phyloP scores from a whole-genome alignment of 2,888 invertebrate genomes.

The Tenthredo amoena region DNA sequence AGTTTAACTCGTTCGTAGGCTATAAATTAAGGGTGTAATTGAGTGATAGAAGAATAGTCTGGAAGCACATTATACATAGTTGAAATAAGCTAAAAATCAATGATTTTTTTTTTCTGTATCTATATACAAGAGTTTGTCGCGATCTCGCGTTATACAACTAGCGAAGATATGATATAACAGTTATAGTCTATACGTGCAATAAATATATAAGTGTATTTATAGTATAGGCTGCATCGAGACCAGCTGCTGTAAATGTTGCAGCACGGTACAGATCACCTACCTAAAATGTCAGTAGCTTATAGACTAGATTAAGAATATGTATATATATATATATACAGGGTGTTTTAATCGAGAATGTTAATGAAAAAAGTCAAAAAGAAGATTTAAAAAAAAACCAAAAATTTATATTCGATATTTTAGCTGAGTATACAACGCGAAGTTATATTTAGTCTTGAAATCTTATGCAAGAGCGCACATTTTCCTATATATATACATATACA shows the following conservation, averaged over 20 bases:
- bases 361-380: background rate
- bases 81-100: background rate
- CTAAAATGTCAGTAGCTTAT: background rate
- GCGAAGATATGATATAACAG: background rate
- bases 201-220: background rate
- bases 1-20: background rate
- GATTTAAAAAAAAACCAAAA: too few relatives aligned
- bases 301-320: background rate
- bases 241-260: background rate
- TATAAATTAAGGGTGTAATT: background rate
- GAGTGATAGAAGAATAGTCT: background rate
- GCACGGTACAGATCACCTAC: background rate
- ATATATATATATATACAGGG: background rate
- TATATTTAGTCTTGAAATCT: background rate
- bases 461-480: conserved; percentile 2
- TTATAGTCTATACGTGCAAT: background rate
- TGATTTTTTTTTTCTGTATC: background rate
- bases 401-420: background rate
- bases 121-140: background rate
- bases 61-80: background rate
- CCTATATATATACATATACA: background rate
- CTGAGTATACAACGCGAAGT: background rate
- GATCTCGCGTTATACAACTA: background rate
- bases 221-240: background rate
- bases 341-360: background rate